Conservation (phyloP, 23 tunicate species). For the Ascidia mentula region DNA sequence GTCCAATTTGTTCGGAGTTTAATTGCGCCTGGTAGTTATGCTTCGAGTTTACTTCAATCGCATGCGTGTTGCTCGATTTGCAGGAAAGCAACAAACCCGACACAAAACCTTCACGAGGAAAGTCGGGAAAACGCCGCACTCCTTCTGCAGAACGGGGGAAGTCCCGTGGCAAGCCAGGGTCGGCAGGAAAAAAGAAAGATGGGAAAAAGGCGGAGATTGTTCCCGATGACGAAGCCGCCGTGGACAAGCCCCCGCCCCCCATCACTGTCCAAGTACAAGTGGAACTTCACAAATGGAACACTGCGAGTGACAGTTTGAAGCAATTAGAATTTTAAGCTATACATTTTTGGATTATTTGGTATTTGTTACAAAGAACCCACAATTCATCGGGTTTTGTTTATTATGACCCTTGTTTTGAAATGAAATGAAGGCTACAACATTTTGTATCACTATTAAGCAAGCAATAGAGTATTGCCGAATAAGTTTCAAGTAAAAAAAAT, state of each 20-base stretch:
- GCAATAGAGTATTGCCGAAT: too few species aligned
- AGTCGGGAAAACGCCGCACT: slow-evolving; percentile 10
- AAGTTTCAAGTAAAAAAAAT: too few species aligned
- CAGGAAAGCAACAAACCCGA: slow-evolving; percentile 6
- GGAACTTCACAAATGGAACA: slow-evolving; percentile 60
- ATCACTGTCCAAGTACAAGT: slow-evolving; percentile 50
- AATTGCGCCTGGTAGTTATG: too few species aligned
- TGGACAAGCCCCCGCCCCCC: slow-evolving; percentile 46
- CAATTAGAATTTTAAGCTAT: not conserved
- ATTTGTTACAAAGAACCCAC: not conserved
- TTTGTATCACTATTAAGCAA: too few species aligned
- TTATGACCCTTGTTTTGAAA: too few species aligned
- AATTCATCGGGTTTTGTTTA: too few species aligned
- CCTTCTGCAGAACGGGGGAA: slow-evolving; percentile 8
- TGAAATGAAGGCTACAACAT: too few species aligned
- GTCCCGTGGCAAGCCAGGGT: slow-evolving; percentile 2
- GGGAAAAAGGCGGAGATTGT: slow-evolving; percentile 22
- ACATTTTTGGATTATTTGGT: not conserved
- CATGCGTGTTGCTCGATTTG: too few species aligned
- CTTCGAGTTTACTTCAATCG: too few species aligned
- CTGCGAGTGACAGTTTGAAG: slow-evolving; percentile 67
- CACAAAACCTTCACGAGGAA: not conserved
- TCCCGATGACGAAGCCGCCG: slow-evolving; percentile 14
- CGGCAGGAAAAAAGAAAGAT: slow-evolving; percentile 31
- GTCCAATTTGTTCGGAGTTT: too few species aligned